Base-by-base conservation (phyloP, 2,888 invertebrate species). In the Drosophila neonasuta region DNA sequence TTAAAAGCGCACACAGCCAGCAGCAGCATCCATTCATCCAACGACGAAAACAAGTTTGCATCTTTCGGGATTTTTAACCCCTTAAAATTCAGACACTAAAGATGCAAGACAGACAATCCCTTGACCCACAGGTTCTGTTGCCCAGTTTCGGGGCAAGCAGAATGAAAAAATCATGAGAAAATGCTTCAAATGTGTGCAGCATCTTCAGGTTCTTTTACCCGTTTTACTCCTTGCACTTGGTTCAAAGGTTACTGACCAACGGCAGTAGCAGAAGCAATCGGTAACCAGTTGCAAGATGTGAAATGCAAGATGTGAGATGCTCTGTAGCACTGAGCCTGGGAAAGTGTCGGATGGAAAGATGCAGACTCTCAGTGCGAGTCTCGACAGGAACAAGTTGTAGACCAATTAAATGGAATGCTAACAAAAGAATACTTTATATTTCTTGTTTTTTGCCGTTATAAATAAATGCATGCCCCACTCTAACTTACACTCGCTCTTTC, bases 221-320 rank as follows among this genome's bases (percentile, higher is more conserved):
- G 76, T 76, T 82, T 84, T 79, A 55, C 20, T 44, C 55, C 55
- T 52, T 79, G 66, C 71, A 67, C 44, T 71, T 64, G 71, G 87
- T 79, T 87, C 84, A 88, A 79, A 87, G 88, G 88, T 87, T 68
- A 78, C 46, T 82, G 87, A 75, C 84, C 88, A 80, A 42, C 45
- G 49, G 36, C 46, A 44, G 39, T 11, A 48, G 49, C 46, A 11
- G 34, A 62, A 39, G 54, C 51, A 60, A 52, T 54, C 60, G 42
- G 59, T 45, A 63, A 72, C 63, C 63, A 74, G 71, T 66, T 65
- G 59, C 39, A 32, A 55, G 58, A 67, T 10, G 13, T 5, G 6
- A 10, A 11, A 44, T 20, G 62, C 3, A n/a, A 36, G 15, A 41
- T 15, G 57, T 36, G 39, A 41, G 60, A 61, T 73, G 59, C 61